A percentile compares a stretch with the other conserved stretches of the same genome.
These are phyloP conservation scores for Acanthacorydalis orientalis DNA, from an alignment of 2,888 invertebrate genomes.

Conservation along the genomic window DNA sequence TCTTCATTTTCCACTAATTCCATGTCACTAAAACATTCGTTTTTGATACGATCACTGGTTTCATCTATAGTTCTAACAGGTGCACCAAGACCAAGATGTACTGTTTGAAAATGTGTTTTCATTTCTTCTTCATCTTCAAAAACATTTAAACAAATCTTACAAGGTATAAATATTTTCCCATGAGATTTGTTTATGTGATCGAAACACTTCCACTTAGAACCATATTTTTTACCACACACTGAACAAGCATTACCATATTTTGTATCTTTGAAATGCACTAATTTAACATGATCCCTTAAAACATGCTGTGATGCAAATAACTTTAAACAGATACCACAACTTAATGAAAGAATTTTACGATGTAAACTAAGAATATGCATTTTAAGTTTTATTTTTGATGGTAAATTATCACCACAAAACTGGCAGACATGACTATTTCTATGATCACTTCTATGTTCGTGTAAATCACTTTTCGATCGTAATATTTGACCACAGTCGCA, in stretches of 20 bases:
- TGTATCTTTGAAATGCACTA: slow-evolving; percentile 30
- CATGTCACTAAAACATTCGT: slow-evolving; percentile 4
- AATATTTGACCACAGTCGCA: slow-evolving; percentile 35
- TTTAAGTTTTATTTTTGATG: slow-evolving; percentile 37
- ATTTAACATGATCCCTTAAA: slow-evolving; percentile 34
- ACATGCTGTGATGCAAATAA: slow-evolving; percentile 36
- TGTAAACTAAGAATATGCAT: slow-evolving; percentile 39
- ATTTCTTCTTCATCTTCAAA: slow-evolving; percentile 33
- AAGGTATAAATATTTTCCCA: slow-evolving; percentile 36
- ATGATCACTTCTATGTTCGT: slow-evolving; percentile 33
- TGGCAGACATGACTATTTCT: slow-evolving; percentile 34
- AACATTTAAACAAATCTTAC: slow-evolving; percentile 39
- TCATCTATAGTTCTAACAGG: background rate
- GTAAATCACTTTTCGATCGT: slow-evolving; percentile 31
- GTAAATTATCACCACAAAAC: slow-evolving; percentile 37
- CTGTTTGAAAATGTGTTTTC: slow-evolving; percentile 28
- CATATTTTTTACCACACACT: slow-evolving; percentile 40
- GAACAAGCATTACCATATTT: slow-evolving; percentile 34
- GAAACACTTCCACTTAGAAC: slow-evolving; percentile 39
- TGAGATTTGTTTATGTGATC: slow-evolving; percentile 41
- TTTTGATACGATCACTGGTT: background rate
- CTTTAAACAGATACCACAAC: slow-evolving; percentile 38
- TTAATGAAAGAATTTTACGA: slow-evolving; percentile 33
- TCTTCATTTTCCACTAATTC: slow-evolving; percentile 4
- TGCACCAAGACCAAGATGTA: slow-evolving; percentile 16